Percentiles rank a stretch among this genome's conserved stretches.
phyloP scores from a whole-genome alignment of 1,140 invertebrate genomes.

The Hypothenemus hampei region DNA sequence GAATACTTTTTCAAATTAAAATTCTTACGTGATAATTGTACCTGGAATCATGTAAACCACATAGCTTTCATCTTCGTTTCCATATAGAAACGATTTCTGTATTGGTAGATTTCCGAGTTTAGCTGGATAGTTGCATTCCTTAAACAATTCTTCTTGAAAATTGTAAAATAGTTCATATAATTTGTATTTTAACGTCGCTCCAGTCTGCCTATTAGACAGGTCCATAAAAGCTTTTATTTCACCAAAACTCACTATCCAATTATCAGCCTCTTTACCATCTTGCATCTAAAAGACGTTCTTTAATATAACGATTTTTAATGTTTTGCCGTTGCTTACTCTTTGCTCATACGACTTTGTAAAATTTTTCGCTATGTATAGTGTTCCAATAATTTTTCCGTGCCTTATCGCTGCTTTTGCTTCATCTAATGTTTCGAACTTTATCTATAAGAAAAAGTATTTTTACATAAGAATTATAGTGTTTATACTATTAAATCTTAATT shows the following conservation, averaged over 20 bases:
- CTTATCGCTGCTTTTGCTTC: conserved; percentile 58
- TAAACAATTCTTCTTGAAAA: conserved; percentile 53
- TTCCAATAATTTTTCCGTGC: conserved; percentile 60
- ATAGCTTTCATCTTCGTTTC: conserved; percentile 58
- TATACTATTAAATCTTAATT: too few relatives aligned
- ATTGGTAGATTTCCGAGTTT: conserved; percentile 56
- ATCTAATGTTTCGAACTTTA: conserved; percentile 44
- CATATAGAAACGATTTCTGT: conserved; percentile 65
- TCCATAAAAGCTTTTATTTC: conserved; percentile 49
- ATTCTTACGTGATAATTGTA: conserved; percentile 63
- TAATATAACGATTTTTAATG: neutral
- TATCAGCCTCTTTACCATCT: conserved; percentile 47
- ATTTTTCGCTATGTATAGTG: conserved; percentile 66
- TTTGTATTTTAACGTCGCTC: conserved; percentile 57
- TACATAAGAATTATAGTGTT: too few relatives aligned
- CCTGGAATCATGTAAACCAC: conserved; percentile 73
- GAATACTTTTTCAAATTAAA: neutral
- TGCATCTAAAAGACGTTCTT: conserved; percentile 42
- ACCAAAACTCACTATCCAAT: conserved; percentile 52
- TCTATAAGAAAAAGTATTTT: too few relatives aligned
- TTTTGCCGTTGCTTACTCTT: conserved; percentile 37
- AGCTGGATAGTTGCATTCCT: conserved; percentile 53
- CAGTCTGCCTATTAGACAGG: conserved; percentile 64
- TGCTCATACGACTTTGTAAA: conserved; percentile 63
- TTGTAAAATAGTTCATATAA: conserved; percentile 58